Evolutionary conservation across 2,113 vertebrate genomes (phyloP).

Genomic region (Pica pica): DNA sequence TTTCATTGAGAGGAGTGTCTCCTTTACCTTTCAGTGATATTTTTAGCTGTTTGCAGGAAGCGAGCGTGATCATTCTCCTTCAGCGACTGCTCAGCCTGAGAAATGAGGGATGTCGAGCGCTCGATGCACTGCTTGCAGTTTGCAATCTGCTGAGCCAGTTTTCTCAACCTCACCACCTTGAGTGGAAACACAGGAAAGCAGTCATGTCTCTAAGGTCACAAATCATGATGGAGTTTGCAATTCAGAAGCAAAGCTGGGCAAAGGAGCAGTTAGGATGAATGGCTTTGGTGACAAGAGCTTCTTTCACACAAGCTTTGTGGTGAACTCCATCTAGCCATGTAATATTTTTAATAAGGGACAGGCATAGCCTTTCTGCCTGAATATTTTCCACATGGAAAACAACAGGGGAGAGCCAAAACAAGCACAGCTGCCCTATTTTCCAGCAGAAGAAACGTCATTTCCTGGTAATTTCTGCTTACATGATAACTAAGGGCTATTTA

Average conservation of each 20-base stretch:
- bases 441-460: conserved; percentile 65
- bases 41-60: conserved; percentile 96
- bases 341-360: conserved; percentile 50
- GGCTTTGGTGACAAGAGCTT: background rate
- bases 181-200: conserved; percentile 31
- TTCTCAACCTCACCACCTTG: conserved; percentile 89
- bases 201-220: background rate
- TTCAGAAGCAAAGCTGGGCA: background rate
- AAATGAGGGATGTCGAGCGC: conserved; percentile 91
- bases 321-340: background rate
- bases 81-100: conserved; percentile 92
- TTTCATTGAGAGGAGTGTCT: background rate
- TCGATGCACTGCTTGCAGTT: conserved; percentile 98
- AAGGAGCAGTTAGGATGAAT: background rate
- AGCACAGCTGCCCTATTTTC: conserved; percentile 76
- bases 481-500: conserved; percentile 71
- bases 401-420: conserved; percentile 68
- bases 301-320: background rate
- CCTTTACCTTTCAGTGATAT: conserved; percentile 89
- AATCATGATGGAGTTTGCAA: background rate
- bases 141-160: conserved; percentile 93
- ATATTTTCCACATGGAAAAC: conserved; percentile 68
- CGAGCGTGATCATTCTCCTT: conserved; percentile 92
- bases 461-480: conserved; percentile 67
- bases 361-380: conserved; percentile 45